Base-by-base conservation (phyloP, 2,113 vertebrate species). In the Sphaerodactylus townsendi region DNA sequence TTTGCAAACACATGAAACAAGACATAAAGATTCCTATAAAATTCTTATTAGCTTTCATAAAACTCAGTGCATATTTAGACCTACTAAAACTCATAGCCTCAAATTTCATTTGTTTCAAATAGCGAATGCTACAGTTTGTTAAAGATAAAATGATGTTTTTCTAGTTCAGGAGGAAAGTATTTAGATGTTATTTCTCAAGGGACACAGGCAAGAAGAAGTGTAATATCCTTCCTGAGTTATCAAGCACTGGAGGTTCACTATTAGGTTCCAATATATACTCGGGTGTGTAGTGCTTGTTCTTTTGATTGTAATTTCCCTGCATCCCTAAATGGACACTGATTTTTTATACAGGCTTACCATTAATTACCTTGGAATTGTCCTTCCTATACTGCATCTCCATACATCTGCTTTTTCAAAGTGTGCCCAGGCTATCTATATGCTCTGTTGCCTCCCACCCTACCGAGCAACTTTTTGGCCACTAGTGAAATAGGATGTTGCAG, bases 1-100 rank as follows among this genome's bases (percentile, higher is more conserved):
- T 70, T 77, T 7, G 2, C 11, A 37, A 86, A 84, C 82, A 48
- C 39, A 65, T 62, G 88, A 93, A 85, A 82, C 62, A 88, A 83
- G 35, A 19, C 62, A 17, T 84, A 87, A 87, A 88, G 68, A 77
- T 76, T 70, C 5, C 39, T 0, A 0, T 35, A 50, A 79, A 89
- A 37, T 88, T 85, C 41, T 81, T 37, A 65, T 1, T 68, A 74
- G 41, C 66, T 30, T 78, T 85, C 89, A 79, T 21, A 85, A 85
- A 89, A 85, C 10, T 59, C 50, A n/a, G 79, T 64, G 82, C 30
- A 70, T 74, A 78, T 11, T 80, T 89, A 89, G 10, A 84, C 28
- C 37, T 66, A 72, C 37, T 74, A 44, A 83, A 85, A 83, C 33
- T 80, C 59, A 10, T 0, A 0, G 35, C 5, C 81, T 1, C 79